Conservation (phyloP, 2,888 invertebrate genomes). For the Conistra vaccinii region DNA sequence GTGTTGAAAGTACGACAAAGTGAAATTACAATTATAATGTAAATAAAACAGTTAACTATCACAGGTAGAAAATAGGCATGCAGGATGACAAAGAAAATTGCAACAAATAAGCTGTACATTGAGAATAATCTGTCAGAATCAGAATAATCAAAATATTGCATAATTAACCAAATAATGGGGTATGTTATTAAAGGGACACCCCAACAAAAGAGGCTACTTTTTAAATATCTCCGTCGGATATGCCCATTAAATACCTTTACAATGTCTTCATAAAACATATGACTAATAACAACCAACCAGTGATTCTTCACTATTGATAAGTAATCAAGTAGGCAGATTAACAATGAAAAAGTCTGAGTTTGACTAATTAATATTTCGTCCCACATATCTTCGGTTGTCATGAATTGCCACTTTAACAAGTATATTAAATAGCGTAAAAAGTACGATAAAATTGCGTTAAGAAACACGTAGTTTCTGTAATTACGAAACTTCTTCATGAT, state of each 20-base stretch:
- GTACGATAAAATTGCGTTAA: constrained; percentile 10
- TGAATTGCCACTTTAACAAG: background rate
- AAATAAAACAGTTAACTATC: too few species aligned
- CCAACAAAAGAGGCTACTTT: background rate
- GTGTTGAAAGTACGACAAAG: too few species aligned
- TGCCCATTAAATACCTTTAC: constrained; percentile 20
- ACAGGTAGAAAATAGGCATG: too few species aligned
- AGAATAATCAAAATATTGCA: too few species aligned
- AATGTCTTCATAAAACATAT: constrained; percentile 12
- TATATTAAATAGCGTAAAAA: background rate
- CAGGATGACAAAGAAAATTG: too few species aligned
- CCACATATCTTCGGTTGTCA: background rate
- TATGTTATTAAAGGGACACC: background rate
- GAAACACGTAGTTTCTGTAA: constrained; percentile 4
- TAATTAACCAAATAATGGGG: background rate
- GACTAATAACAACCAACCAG: constrained; percentile 6
- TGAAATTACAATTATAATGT: too few species aligned
- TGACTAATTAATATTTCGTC: background rate
- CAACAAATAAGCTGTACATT: too few species aligned
- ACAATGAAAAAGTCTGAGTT: background rate
- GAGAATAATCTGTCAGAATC: too few species aligned
- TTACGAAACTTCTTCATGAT: constrained; percentile 6
- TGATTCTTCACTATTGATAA: background rate
- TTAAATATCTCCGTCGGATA: background rate
- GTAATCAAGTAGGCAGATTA: background rate